A percentile compares a stretch with the other conserved stretches of the same genome.
phyloP scores from a whole-genome alignment of 2,113 vertebrate genomes.

The Poeciliopsis prolifica region DNA sequence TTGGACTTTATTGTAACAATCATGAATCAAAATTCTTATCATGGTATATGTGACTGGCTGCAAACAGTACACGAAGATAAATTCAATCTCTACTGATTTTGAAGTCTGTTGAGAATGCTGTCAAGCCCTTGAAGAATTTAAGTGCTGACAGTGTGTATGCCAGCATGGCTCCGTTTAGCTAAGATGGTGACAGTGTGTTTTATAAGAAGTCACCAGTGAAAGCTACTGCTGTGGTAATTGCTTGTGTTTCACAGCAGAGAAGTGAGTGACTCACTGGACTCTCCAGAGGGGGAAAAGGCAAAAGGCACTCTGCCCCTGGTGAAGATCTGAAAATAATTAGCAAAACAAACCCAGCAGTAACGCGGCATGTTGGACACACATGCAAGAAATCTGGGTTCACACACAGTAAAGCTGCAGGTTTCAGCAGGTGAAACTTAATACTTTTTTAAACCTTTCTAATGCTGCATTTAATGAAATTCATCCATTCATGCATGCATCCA shows the following conservation, averaged over 20 bases:
- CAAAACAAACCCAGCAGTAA: slow-evolving; percentile 7
- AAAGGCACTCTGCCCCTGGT: slow-evolving; percentile 20
- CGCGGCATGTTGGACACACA: not conserved
- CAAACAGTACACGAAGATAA: not conserved
- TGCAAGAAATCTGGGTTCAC: not conserved
- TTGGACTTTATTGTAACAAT: too few species aligned
- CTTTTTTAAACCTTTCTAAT: too few species aligned
- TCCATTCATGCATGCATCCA: too few species aligned
- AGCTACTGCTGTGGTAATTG: not conserved
- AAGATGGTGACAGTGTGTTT: not conserved
- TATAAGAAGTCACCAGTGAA: not conserved
- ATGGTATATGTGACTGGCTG: not conserved
- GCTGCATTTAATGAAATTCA: too few species aligned
- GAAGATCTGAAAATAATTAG: slow-evolving; percentile 48
- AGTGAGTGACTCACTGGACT: slow-evolving; percentile 30
- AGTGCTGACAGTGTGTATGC: not conserved
- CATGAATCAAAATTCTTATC: too few species aligned
- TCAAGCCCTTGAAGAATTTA: not conserved
- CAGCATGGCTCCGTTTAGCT: not conserved
- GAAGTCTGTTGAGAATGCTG: not conserved
- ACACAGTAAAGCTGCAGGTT: too few species aligned
- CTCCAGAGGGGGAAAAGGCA: slow-evolving; percentile 14
- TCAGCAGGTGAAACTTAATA: too few species aligned
- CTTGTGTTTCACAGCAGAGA: slow-evolving; percentile 2
- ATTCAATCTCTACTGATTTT: not conserved